Evolutionary conservation across 2,113 vertebrate genomes (phyloP).

Genomic region (Suricata suricatta): DNA sequence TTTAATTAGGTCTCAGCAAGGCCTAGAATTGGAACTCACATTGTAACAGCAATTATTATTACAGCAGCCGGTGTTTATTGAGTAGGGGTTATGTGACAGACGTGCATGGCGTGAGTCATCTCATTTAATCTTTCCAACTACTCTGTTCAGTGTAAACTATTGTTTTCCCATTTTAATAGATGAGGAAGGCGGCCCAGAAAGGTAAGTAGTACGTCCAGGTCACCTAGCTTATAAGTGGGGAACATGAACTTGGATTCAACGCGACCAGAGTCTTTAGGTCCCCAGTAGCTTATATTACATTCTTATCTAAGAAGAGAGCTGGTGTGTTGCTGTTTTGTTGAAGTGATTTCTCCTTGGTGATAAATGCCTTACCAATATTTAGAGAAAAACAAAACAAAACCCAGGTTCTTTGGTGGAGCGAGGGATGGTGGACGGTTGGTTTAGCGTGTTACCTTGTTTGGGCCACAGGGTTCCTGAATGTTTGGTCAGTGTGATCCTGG

Average conservation of each 20-base stretch:
- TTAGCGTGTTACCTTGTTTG: not conserved
- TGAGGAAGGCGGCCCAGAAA: not conserved
- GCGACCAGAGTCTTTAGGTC: not conserved
- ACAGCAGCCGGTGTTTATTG: not conserved
- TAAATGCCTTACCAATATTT: conserved; percentile 17
- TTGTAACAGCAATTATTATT: not conserved
- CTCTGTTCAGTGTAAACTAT: not conserved
- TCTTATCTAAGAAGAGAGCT: not conserved
- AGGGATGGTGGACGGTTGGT: not conserved
- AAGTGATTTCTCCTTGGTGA: not conserved
- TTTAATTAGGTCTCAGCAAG: not conserved
- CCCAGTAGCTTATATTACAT: not conserved
- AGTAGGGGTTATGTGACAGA: not conserved
- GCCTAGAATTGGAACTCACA: not conserved
- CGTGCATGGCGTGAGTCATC: not conserved
- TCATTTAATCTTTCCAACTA: not conserved
- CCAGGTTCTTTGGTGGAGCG: not conserved
- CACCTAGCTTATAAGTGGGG: not conserved
- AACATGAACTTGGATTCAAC: not conserved
- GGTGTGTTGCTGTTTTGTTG: not conserved
- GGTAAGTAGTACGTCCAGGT: not conserved
- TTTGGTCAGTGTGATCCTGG: not conserved
- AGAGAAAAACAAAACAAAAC: not conserved
- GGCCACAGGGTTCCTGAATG: not conserved
- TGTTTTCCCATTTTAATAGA: not conserved